Conservation (phyloP, 2,113 vertebrate species). For the Sylvia atricapilla region DNA sequence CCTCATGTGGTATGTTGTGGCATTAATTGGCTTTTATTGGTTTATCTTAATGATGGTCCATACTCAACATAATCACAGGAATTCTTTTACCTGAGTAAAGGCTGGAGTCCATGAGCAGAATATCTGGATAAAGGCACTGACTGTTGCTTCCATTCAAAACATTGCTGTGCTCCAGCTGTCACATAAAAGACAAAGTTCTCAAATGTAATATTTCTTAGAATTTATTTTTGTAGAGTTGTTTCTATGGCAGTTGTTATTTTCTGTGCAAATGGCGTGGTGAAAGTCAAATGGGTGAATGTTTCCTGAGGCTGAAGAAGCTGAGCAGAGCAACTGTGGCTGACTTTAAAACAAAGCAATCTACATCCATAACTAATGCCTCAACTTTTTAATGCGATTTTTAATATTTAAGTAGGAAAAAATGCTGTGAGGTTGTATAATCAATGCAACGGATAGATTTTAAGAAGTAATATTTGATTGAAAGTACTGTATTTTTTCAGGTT, state of each 20-base stretch:
- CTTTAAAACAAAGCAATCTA: background rate
- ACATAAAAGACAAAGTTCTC: background rate
- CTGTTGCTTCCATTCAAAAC: background rate
- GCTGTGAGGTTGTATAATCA: background rate
- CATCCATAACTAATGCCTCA: background rate
- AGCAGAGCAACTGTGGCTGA: background rate
- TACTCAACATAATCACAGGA: background rate
- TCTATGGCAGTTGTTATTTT: background rate
- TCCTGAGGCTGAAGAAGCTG: background rate
- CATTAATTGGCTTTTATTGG: conserved; percentile 14
- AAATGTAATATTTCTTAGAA: background rate
- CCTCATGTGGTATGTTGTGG: background rate
- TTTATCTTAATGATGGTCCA: background rate
- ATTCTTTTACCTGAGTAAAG: background rate
- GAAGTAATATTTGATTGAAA: background rate
- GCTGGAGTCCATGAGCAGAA: background rate
- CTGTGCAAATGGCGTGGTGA: background rate
- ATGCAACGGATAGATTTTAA: background rate
- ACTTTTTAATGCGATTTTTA: background rate
- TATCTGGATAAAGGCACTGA: background rate
- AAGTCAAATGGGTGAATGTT: background rate
- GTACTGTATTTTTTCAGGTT: background rate
- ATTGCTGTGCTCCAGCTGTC: background rate
- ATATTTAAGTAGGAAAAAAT: background rate
- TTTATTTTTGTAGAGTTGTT: background rate